phyloP scores from a whole-genome alignment of 2,797 vertebrate species.

The Limosa lapponica region DNA sequence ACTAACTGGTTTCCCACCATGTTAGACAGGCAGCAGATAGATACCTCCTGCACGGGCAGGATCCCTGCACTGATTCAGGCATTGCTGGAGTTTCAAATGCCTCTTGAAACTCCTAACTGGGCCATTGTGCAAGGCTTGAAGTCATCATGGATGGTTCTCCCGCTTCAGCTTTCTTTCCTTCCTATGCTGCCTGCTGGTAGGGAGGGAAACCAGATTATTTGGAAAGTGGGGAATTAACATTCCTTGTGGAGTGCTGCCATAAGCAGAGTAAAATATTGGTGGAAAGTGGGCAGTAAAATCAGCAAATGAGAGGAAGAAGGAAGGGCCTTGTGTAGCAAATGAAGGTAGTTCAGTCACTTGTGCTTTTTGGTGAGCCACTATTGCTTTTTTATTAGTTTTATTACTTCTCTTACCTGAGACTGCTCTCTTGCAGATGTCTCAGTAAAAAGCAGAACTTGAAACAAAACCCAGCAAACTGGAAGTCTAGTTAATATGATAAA shows the following conservation, averaged over 20 bases:
- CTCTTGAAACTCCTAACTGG: not conserved
- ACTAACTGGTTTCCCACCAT: accelerated
- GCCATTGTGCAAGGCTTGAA: accelerated
- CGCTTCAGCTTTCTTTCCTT: accelerated
- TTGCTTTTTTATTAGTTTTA: not conserved
- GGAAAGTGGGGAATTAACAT: not conserved
- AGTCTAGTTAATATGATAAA: constrained; percentile 59
- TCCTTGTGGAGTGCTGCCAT: not conserved
- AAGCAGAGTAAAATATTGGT: not conserved
- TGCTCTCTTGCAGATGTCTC: constrained; percentile 21
- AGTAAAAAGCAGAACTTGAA: not conserved
- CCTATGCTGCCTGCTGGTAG: not conserved
- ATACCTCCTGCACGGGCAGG: not conserved
- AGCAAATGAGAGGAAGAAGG: not conserved
- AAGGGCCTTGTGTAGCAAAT: not conserved
- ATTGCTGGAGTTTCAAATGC: not conserved
- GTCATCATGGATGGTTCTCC: not conserved
- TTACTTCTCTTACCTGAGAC: not conserved
- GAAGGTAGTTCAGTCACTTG: not conserved
- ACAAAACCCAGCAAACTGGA: constrained; percentile 6
- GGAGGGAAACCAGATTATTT: not conserved
- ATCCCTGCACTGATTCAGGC: not conserved
- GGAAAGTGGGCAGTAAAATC: not conserved
- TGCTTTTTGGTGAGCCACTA: not conserved
- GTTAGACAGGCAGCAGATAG: not conserved